Conservation (phyloP, 2,797 vertebrate species). For the Heteromormyrus szaboi region DNA sequence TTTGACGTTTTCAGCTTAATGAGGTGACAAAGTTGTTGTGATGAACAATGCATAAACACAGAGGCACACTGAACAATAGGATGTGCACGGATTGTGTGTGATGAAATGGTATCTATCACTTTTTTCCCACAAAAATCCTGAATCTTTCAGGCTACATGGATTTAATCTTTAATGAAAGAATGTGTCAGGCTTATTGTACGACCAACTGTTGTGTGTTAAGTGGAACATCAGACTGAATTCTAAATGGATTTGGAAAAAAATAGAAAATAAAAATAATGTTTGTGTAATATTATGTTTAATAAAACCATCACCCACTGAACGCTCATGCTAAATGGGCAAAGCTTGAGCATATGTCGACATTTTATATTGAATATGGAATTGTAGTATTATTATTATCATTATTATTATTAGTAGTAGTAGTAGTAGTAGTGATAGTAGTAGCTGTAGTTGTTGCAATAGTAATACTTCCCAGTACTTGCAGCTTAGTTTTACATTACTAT, state of each 20-base stretch:
- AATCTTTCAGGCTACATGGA: background rate
- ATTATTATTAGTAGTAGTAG: background rate
- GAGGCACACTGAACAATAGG: conserved; percentile 28
- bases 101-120: background rate
- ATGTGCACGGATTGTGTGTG: background rate
- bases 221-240: background rate
- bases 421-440: background rate
- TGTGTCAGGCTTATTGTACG: background rate
- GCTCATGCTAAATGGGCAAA: background rate
- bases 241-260: conserved; percentile 22
- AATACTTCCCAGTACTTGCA: background rate
- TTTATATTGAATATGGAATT: background rate
- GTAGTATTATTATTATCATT: background rate
- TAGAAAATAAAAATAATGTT: background rate
- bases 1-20: conserved; percentile 49
- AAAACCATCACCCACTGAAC: background rate
- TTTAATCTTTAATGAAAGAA: background rate
- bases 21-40: conserved; percentile 46
- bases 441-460: background rate
- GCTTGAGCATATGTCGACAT: background rate
- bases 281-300: conserved; percentile 38
- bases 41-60: conserved; percentile 41
- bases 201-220: background rate
- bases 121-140: background rate
- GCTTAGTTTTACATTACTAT: background rate